Base-by-base conservation (phyloP, 1,140 invertebrate species). In the Glossosoma conforme region DNA sequence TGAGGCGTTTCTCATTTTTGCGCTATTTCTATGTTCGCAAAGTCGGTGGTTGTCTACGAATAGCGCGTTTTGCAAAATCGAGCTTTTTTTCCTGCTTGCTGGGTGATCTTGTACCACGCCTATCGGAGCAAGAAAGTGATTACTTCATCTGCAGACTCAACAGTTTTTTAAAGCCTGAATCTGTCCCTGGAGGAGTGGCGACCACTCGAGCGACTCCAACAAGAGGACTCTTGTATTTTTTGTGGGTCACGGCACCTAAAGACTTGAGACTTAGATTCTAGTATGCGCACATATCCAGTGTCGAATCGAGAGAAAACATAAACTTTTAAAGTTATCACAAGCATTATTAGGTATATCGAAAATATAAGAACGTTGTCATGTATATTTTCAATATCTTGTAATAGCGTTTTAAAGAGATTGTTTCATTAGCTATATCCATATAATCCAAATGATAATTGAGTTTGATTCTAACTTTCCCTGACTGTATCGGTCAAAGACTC, bases 111-210 rank as follows among this genome's bases (percentile, higher is more conserved):
- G n/a, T n/a, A n/a, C n/a, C n/a, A n/a, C n/a, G n/a, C n/a, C n/a
- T n/a, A n/a, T 33, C 15, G 15, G 37, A 52, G 15, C 20, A 15
- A 3, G 19, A 35, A 42, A 52, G 49, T 44, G 49, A 52, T 52
- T 44, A 25, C 49, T 11, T 19, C 25, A 24, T 35, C 14, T 13
- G 40, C 32, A 32, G 30, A 28, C 43, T 37, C 24, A 42, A 33
- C 49, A 52, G 17, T 52, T 52, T 44, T 19, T 28, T 33, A 33
- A 11, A n/a, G n/a, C n/a, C n/a, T n/a, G n/a, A n/a, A n/a, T n/a
- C n/a, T 14, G 40, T 15, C 40, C 40, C 13, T 15, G 17, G 17
- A 44, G 36, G 15, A 36, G 44, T 22, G 15, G 44, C 14, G 24
- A 21, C 30, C 33, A 32, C 40, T 33, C 30, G n/a, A 28, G 9